Conservation (phyloP, 2,113 vertebrate species). For the Nothocercus julius region DNA sequence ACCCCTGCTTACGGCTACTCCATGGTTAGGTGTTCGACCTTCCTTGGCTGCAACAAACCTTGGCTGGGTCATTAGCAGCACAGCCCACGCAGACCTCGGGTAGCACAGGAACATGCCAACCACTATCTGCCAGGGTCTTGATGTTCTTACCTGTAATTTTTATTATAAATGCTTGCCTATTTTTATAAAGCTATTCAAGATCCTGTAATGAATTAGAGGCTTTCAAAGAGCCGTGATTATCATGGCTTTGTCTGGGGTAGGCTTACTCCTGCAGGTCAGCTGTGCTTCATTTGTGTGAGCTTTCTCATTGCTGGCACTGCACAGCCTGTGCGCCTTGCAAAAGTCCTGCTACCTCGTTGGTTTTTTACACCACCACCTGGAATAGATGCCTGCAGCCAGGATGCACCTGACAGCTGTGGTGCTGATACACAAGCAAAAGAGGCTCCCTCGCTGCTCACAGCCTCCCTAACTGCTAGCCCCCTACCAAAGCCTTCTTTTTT, state of each 20-base stretch:
- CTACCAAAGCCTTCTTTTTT: not conserved
- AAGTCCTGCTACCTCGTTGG: not conserved
- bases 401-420: not conserved
- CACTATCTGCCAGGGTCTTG: not conserved
- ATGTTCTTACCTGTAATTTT: not conserved
- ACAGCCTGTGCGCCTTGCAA: not conserved
- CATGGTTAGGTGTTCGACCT: not conserved
- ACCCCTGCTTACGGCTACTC: not conserved
- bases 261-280: slow-evolving; percentile 4
- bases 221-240: not conserved
- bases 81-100: not conserved
- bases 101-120: not conserved
- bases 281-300: not conserved
- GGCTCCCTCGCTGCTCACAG: not conserved
- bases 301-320: not conserved
- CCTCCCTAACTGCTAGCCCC: not conserved
- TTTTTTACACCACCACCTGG: not conserved
- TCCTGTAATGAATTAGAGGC: not conserved
- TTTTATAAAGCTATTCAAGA: slow-evolving; percentile 3
- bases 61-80: not conserved
- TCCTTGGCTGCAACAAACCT: not conserved
- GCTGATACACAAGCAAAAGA: not conserved
- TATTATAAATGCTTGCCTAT: not conserved
- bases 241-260: not conserved
- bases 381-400: not conserved